Percentiles rank a stretch among this genome's conserved stretches.
Evolutionary conservation across 2,113 vertebrate species (phyloP).

Genomic region (Erythrocercus mccallii): DNA sequence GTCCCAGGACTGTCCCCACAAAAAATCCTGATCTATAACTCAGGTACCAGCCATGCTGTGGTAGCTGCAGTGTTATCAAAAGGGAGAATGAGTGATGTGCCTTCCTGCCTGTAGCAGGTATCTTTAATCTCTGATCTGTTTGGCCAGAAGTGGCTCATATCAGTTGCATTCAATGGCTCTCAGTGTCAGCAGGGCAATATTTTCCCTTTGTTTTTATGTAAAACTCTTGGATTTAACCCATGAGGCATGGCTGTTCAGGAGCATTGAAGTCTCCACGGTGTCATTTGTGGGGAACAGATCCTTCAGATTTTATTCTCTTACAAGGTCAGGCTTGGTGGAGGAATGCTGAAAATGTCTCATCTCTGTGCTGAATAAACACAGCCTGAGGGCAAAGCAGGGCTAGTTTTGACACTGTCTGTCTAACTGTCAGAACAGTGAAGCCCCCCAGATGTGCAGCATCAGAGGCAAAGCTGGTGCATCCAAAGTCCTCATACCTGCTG

Average conservation of each 20-base stretch:
- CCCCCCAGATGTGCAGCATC: not conserved
- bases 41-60: not conserved
- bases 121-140: not conserved
- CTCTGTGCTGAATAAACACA: not conserved
- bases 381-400: not conserved
- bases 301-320: constrained; percentile 6
- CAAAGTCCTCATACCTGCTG: not conserved
- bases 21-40: not conserved
- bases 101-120: not conserved
- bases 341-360: constrained; percentile 50
- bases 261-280: not conserved
- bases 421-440: not conserved
- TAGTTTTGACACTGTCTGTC: constrained; percentile 1
- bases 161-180: not conserved
- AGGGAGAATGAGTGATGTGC: not conserved
- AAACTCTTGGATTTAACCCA: not conserved
- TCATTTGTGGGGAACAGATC: not conserved
- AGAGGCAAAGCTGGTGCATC: not conserved
- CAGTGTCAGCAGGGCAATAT: not conserved
- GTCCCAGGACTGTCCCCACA: not conserved
- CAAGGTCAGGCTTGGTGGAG: not conserved
- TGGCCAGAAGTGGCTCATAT: not conserved
- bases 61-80: not conserved
- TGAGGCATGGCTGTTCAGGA: not conserved
- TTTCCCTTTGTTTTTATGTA: not conserved